phyloP scores from a whole-genome alignment of 2,113 vertebrate genomes.

The Eptatretus burgeri region DNA sequence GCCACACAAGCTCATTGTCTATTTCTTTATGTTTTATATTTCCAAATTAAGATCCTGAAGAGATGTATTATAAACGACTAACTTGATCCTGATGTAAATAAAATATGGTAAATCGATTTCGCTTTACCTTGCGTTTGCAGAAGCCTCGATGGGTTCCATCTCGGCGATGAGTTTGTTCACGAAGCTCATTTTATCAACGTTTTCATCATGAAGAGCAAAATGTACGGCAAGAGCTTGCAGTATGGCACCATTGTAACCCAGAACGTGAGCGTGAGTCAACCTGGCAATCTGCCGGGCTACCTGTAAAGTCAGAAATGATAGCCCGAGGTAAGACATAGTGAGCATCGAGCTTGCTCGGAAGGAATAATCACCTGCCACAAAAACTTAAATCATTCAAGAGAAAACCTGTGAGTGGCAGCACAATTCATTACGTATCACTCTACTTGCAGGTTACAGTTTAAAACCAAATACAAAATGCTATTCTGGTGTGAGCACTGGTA shows the following conservation, averaged over 20 bases:
- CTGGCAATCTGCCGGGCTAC: conserved; percentile 45
- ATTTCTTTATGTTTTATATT: too few species aligned
- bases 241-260: conserved; percentile 80
- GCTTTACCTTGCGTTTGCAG: conserved; percentile 2
- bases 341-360: too few species aligned
- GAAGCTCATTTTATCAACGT: conserved; percentile 31
- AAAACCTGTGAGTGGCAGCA: background rate
- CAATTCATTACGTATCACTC: background rate
- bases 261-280: conserved; percentile 65
- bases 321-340: too few species aligned
- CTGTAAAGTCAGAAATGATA: conserved; percentile 17
- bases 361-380: too few species aligned
- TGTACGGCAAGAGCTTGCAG: conserved; percentile 76
- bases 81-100: too few species aligned
- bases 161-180: conserved; percentile 45
- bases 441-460: rapidly evolving
- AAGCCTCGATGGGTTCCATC: conserved; percentile 56
- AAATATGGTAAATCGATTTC: too few species aligned
- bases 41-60: too few species aligned
- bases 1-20: too few species aligned
- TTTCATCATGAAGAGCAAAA: conserved; percentile 42
- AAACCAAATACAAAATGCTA: too few species aligned
- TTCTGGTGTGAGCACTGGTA: too few species aligned
- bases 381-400: too few species aligned
- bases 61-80: too few species aligned